phyloP scores from a whole-genome alignment of 1,140 invertebrate species.

The Sesamia nonagrioides region DNA sequence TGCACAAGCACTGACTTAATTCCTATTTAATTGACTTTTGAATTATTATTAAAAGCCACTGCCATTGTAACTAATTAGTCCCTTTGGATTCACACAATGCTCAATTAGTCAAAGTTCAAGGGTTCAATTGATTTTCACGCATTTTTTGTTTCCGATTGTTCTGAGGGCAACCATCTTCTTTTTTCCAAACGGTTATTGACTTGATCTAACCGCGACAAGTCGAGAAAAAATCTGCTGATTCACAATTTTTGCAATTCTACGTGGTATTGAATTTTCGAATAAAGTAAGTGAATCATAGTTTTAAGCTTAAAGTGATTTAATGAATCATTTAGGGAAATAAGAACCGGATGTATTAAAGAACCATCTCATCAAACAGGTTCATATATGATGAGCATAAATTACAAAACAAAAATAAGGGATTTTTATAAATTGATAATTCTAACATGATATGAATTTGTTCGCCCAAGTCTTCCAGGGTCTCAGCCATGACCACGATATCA shows the following conservation, averaged over 20 bases:
- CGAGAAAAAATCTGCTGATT: slow-evolving; percentile 14
- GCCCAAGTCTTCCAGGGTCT: too few relatives aligned
- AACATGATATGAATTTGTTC: neutral
- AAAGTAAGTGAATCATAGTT: slow-evolving; percentile 13
- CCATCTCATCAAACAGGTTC: neutral
- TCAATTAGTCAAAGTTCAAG: slow-evolving; percentile 2
- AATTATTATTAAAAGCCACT: too few relatives aligned
- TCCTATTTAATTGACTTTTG: neutral
- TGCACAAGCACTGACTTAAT: neutral
- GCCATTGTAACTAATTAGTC: neutral
- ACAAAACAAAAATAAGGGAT: neutral
- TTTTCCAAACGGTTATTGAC: slow-evolving; percentile 15
- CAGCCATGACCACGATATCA: too few relatives aligned
- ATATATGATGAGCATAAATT: neutral
- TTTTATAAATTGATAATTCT: neutral
- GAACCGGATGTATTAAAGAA: slow-evolving; percentile 11
- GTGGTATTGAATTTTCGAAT: neutral
- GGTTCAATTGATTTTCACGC: neutral
- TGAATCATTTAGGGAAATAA: neutral
- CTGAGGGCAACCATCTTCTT: neutral
- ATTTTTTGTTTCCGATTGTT: slow-evolving; percentile 23
- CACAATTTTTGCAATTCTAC: neutral
- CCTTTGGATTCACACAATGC: neutral
- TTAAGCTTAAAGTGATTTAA: neutral
- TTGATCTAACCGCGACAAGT: slow-evolving; percentile 8